A percentile compares a stretch with the other conserved stretches of the same genome.
Conservation (phyloP, 2,113 vertebrate genomes). For the Meriones unguiculatus region DNA sequence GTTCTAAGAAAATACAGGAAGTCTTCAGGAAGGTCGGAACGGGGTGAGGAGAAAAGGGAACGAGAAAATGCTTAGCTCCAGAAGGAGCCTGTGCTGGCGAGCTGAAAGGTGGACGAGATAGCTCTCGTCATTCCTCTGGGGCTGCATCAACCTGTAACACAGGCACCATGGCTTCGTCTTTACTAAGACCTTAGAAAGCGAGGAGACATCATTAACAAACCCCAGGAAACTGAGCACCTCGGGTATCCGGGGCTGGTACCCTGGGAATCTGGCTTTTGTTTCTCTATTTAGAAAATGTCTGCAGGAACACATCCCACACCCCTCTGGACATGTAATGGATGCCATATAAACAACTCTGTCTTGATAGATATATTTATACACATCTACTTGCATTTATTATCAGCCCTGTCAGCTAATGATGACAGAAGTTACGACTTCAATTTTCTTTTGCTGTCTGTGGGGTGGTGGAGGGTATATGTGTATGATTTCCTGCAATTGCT, state of each 20-base stretch:
- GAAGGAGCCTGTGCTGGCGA: neutral
- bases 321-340: neutral
- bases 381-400: neutral
- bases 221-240: neutral
- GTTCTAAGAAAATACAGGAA: slow-evolving; percentile 20
- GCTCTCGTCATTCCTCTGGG: neutral
- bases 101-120: neutral
- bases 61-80: neutral
- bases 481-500: neutral
- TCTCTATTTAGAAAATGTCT: neutral
- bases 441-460: neutral
- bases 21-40: neutral
- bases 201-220: neutral
- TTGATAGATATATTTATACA: neutral
- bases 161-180: neutral
- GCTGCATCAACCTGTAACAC: neutral
- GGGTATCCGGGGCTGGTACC: neutral
- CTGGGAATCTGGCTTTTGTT: neutral
- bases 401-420: neutral
- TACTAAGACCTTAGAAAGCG: slow-evolving; percentile 9
- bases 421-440: neutral
- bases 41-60: neutral
- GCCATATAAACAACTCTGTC: neutral
- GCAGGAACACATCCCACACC: neutral
- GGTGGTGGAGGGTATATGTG: rapidly evolving